A percentile compares a stretch with the other conserved stretches of the same genome.
These are phyloP conservation scores for Dasysyrphus albostriatus DNA, from an alignment of 2,888 invertebrate species.

Conservation along the genomic window DNA sequence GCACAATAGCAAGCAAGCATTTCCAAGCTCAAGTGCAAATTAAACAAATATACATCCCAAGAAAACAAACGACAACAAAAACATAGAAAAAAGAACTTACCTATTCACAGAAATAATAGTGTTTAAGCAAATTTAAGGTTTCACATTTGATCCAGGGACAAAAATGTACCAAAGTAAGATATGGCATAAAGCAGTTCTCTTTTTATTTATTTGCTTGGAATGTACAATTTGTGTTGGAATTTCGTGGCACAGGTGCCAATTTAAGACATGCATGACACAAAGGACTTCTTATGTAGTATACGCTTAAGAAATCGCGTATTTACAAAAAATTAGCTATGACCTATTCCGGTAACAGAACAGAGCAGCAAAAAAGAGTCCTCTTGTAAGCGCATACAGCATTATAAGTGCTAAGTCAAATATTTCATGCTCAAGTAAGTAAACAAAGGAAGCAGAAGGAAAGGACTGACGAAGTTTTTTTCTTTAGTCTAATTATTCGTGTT, in stretches of 20 bases:
- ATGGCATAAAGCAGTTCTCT: not conserved
- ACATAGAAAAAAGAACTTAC: not conserved
- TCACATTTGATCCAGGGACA: constrained; percentile 26
- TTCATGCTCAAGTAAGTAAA: constrained; percentile 19
- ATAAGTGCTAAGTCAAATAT: constrained; percentile 61
- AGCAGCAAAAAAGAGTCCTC: constrained; percentile 10
- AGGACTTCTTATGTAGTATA: constrained; percentile 16
- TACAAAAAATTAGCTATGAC: constrained; percentile 67
- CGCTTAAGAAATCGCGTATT: constrained; percentile 58
- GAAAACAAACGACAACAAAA: constrained; percentile 33
- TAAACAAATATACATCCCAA: constrained; percentile 56
- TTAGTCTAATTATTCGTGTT: constrained; percentile 54
- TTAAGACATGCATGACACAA: constrained; percentile 67
- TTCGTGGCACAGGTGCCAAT: constrained; percentile 75
- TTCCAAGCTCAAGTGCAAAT: constrained; percentile 63
- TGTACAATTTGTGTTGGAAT: constrained; percentile 63
- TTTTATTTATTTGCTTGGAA: constrained; percentile 22
- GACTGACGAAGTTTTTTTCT: constrained; percentile 5
- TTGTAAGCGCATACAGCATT: constrained; percentile 44
- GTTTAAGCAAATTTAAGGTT: constrained; percentile 37
- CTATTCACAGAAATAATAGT: constrained; percentile 30
- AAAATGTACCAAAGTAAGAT: constrained; percentile 4
- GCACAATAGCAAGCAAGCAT: constrained; percentile 41
- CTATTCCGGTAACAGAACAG: constrained; percentile 4
- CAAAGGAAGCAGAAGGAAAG: constrained; percentile 1